A percentile compares a stretch with the other conserved stretches of the same genome.
Evolutionary conservation across 2,888 invertebrate genomes (phyloP).

Genomic region (Synanthedon tipuliformis): DNA sequence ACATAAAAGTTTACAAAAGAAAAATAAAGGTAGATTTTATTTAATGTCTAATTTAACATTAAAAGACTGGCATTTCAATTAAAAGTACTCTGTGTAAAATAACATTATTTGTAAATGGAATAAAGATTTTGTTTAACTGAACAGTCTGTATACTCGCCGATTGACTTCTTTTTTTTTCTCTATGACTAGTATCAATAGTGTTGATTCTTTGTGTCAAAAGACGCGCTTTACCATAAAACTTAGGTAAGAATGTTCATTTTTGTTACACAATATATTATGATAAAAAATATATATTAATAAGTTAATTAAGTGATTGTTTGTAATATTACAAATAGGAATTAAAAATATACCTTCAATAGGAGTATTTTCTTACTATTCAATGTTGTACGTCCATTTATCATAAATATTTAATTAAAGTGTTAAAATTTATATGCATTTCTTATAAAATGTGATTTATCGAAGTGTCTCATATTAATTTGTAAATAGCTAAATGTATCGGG

Average conservation of each 20-base stretch:
- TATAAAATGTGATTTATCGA: slow-evolving; percentile 38
- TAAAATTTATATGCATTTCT: slow-evolving; percentile 46
- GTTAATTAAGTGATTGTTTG: slow-evolving; percentile 55
- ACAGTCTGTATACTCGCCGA: too few relatives aligned
- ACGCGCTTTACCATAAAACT: slow-evolving; percentile 24
- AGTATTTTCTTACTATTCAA: slow-evolving; percentile 50
- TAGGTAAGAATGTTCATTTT: slow-evolving; percentile 6
- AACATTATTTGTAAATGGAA: too few relatives aligned
- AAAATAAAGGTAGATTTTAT: too few relatives aligned
- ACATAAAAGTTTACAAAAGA: too few relatives aligned
- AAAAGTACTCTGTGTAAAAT: too few relatives aligned
- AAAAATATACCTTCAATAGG: slow-evolving; percentile 17
- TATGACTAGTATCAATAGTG: slow-evolving; percentile 17
- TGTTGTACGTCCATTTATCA: slow-evolving; percentile 59
- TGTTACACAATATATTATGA: slow-evolving; percentile 7
- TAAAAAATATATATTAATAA: slow-evolving; percentile 41
- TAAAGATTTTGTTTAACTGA: too few relatives aligned
- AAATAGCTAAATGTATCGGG: slow-evolving; percentile 39
- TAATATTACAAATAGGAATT: slow-evolving; percentile 38
- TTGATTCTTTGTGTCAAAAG: slow-evolving; percentile 18
- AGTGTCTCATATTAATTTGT: slow-evolving; percentile 34
- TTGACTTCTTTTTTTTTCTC: slow-evolving; percentile 13
- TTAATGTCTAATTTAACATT: too few relatives aligned
- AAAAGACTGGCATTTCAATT: too few relatives aligned
- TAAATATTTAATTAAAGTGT: slow-evolving; percentile 26